Conservation (phyloP, 2,113 vertebrate genomes). For the Xyrauchen texanus region DNA sequence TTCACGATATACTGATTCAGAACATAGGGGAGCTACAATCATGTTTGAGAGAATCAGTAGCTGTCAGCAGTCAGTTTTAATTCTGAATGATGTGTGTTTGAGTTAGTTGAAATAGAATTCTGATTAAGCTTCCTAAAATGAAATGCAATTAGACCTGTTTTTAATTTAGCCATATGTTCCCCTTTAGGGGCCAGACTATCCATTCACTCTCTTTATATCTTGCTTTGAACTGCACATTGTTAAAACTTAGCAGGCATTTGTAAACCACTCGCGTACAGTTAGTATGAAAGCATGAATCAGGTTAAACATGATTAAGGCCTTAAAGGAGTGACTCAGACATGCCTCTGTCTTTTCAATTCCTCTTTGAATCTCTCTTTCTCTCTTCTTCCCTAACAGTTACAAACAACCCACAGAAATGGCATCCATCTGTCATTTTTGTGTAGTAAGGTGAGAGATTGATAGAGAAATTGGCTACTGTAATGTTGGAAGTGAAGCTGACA, state of each 20-base stretch:
- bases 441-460: not conserved
- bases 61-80: conserved; percentile 28
- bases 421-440: not conserved
- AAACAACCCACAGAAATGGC: conserved; percentile 2
- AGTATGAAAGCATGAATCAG: not conserved
- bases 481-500: not conserved
- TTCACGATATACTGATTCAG: no score
- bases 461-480: not conserved
- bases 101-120: conserved; percentile 27
- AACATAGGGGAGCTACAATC: not conserved
- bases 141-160: conserved; percentile 20
- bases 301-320: not conserved
- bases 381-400: not conserved
- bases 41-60: not conserved
- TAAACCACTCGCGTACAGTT: not conserved
- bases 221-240: not conserved
- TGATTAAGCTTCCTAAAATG: conserved; percentile 10
- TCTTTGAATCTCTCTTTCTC: not conserved
- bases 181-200: not conserved
- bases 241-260: not conserved
- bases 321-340: not conserved
- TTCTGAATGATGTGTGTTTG: conserved; percentile 22
- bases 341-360: conserved; percentile 8
- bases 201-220: not conserved
- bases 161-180: conserved; percentile 24